phyloP scores from a whole-genome alignment of 2,113 vertebrate species.

The Zosterops borbonicus region DNA sequence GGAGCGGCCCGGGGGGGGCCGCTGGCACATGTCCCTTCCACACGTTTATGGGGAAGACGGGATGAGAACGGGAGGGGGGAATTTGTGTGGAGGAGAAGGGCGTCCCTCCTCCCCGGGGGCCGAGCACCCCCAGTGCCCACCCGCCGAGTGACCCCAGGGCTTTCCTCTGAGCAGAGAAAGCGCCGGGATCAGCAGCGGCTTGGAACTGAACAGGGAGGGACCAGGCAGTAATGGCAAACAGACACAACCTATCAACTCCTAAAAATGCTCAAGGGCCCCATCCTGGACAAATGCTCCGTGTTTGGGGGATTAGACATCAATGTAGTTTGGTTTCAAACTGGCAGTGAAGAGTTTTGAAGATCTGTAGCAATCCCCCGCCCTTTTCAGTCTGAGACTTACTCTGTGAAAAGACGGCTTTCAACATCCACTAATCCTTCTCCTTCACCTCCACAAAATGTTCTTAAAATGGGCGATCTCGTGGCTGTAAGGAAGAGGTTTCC shows the following conservation, averaged over 20 bases:
- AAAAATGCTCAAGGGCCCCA: conserved; percentile 26
- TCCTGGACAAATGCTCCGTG: conserved; percentile 9
- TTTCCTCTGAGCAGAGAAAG: not conserved
- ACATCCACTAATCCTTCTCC: conserved; percentile 11
- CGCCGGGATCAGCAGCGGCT: not conserved
- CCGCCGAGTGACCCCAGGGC: not conserved
- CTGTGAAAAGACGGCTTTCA: not conserved
- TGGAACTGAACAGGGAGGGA: conserved; percentile 25
- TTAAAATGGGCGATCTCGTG: conserved; percentile 7
- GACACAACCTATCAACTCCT: conserved; percentile 23
- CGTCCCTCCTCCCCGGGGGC: not conserved
- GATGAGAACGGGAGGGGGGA: not conserved
- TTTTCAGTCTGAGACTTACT: not conserved
- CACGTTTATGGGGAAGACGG: not conserved
- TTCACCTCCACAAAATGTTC: conserved; percentile 1
- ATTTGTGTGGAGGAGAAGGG: not conserved
- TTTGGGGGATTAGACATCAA: not conserved
- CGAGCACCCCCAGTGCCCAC: not conserved
- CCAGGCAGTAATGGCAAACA: conserved; percentile 44
- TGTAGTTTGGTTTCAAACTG: not conserved
- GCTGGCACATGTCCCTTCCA: not conserved
- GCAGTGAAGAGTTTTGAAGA: not conserved
- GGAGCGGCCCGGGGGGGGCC: not conserved
- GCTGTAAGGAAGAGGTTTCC: not conserved
- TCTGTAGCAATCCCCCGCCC: not conserved